Conservation (phyloP, 1,140 invertebrate genomes). For the Heliconius himera region DNA sequence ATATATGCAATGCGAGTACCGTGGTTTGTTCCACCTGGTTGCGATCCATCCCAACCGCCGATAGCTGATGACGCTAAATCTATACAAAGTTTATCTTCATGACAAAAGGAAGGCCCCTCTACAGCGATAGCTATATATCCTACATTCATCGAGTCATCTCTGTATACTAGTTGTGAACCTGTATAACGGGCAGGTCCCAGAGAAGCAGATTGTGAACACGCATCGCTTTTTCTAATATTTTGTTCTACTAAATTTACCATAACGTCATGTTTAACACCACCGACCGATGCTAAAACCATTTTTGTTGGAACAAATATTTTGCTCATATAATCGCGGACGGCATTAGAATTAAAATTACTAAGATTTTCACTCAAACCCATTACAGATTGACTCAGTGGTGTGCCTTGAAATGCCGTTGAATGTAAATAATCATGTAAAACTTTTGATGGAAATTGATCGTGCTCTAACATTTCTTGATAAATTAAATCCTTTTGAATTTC, state of each 20-base stretch:
- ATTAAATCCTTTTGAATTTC: slow-evolving; percentile 87
- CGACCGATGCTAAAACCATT: slow-evolving; percentile 94
- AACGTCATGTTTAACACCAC: slow-evolving; percentile 85
- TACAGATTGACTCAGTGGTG: slow-evolving; percentile 86
- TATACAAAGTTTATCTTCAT: slow-evolving; percentile 51
- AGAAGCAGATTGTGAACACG: slow-evolving; percentile 32
- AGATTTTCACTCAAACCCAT: slow-evolving; percentile 89
- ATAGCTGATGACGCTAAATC: slow-evolving; percentile 51
- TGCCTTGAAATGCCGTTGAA: slow-evolving; percentile 86
- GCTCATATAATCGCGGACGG: slow-evolving; percentile 89
- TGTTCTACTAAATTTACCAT: slow-evolving; percentile 48
- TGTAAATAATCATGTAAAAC: slow-evolving; percentile 90
- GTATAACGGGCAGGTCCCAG: slow-evolving; percentile 66
- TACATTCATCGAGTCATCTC: slow-evolving; percentile 86
- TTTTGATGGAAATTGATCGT: slow-evolving; percentile 87
- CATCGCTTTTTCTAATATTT: slow-evolving; percentile 42
- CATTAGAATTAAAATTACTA: slow-evolving; percentile 83
- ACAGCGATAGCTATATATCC: slow-evolving; percentile 89
- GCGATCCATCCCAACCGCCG: slow-evolving; percentile 63
- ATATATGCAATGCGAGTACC: slow-evolving; percentile 53
- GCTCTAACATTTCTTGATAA: slow-evolving; percentile 85
- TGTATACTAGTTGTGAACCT: slow-evolving; percentile 83
- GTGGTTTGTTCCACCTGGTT: slow-evolving; percentile 59
- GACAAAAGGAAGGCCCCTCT: slow-evolving; percentile 80
- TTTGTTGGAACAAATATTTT: slow-evolving; percentile 91